Conservation (phyloP, 2,113 vertebrate species). For the Mus pahari region DNA sequence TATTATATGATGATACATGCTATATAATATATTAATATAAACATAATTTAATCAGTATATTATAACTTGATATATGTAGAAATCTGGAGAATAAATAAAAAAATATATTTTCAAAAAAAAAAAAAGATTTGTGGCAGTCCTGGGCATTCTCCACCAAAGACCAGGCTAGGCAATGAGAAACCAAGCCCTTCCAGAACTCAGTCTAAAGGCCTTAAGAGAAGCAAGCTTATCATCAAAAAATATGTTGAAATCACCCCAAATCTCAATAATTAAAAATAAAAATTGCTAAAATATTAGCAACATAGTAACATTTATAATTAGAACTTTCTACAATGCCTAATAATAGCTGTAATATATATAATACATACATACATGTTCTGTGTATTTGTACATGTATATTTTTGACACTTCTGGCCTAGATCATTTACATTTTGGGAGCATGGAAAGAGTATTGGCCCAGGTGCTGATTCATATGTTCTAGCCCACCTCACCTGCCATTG, state of each 20-base stretch:
- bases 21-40: background rate
- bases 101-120: too few species aligned
- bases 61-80: background rate
- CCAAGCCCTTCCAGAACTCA: background rate
- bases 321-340: background rate
- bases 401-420: background rate
- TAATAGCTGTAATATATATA: background rate
- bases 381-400: background rate
- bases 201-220: background rate
- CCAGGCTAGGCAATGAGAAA: background rate
- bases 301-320: conserved; percentile 37
- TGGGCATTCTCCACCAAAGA: background rate
- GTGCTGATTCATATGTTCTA: background rate
- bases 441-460: background rate
- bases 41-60: background rate
- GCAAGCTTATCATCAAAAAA: conserved; percentile 31
- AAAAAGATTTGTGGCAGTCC: background rate
- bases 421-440: background rate
- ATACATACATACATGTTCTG: background rate
- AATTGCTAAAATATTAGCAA: conserved; percentile 3
- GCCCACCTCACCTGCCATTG: background rate
- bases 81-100: background rate
- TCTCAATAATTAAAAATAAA: conserved; percentile 15
- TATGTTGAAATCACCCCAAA: background rate
- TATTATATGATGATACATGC: background rate